Evolutionary conservation across 2,797 vertebrate species (phyloP).

Genomic region (Cynodonichthys magdalenae): DNA sequence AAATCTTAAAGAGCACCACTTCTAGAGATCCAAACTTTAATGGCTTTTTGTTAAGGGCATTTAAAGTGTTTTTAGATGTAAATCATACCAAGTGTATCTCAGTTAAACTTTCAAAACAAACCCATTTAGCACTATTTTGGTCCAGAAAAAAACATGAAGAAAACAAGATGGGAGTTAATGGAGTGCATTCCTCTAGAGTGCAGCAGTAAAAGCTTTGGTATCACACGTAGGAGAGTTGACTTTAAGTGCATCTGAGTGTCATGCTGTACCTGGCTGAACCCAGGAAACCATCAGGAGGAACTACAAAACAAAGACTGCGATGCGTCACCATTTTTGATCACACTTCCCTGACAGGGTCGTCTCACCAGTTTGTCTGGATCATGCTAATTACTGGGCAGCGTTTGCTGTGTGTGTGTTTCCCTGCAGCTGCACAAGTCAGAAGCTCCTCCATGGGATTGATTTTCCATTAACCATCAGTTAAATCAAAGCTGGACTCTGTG

Average conservation of each 20-base stretch:
- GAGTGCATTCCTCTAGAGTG: conserved; percentile 51
- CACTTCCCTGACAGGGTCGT: conserved; percentile 26
- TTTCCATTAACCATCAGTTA: conserved; percentile 61
- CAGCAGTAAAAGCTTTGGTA: conserved; percentile 63
- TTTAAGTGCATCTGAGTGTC: conserved; percentile 61
- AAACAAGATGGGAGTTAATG: conserved; percentile 50
- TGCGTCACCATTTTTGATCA: conserved; percentile 16
- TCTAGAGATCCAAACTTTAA: too few species aligned
- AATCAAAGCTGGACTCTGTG: conserved; percentile 47
- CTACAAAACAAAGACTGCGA: conserved; percentile 2
- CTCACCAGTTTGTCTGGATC: conserved; percentile 33
- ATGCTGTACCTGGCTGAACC: conserved; percentile 25
- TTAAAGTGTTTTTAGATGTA: conserved; percentile 14
- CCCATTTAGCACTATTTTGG: conserved; percentile 48
- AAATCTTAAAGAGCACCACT: too few species aligned
- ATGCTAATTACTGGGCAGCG: conserved; percentile 35
- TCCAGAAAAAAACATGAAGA: conserved; percentile 23
- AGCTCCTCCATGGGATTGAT: conserved; percentile 61
- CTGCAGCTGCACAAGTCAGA: conserved; percentile 27
- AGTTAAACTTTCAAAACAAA: conserved; percentile 28
- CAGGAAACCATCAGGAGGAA: conserved; percentile 17
- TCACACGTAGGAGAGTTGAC: conserved; percentile 42
- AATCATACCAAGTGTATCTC: conserved; percentile 32
- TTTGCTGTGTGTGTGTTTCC: conserved; percentile 8
- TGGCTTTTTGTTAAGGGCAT: too few species aligned